These are phyloP conservation scores for Dione juno DNA, from an alignment of 2,888 invertebrate genomes.

Conservation along the genomic window DNA sequence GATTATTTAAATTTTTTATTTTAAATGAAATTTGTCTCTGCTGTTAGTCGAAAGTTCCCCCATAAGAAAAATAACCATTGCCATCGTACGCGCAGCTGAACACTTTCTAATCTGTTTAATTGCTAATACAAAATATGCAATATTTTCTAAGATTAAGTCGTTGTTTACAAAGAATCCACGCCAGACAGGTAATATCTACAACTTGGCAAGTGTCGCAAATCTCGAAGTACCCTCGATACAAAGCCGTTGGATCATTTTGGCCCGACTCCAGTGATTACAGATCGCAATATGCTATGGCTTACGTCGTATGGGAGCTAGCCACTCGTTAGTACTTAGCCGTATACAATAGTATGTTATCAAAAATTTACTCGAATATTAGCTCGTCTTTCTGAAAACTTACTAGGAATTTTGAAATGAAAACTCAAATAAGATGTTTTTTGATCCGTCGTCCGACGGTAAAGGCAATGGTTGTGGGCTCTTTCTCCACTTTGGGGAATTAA, in stretches of 20 bases:
- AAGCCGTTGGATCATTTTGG: conserved; percentile 41
- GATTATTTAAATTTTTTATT: no score
- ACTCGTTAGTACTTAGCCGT: conserved; percentile 15
- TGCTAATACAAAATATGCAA: conserved; percentile 26
- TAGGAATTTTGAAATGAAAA: not conserved
- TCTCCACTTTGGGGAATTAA: no score
- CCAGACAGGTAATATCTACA: conserved; percentile 37
- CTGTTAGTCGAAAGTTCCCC: no score
- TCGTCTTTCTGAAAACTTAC: not conserved
- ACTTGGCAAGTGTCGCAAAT: conserved; percentile 42
- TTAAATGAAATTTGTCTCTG: no score
- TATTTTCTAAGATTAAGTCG: conserved; percentile 27
- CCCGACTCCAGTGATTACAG: conserved; percentile 45
- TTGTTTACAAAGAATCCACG: conserved; percentile 31
- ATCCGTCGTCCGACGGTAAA: no score
- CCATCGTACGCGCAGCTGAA: no score
- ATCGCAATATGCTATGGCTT: conserved; percentile 37
- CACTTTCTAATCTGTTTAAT: not conserved
- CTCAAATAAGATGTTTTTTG: no score
- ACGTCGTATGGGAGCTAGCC: conserved; percentile 26
- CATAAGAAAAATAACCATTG: no score
- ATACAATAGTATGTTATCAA: conserved; percentile 1
- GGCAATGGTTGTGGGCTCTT: no score
- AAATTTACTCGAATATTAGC: not conserved
- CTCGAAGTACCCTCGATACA: conserved; percentile 42